A percentile compares a stretch with the other conserved stretches of the same genome.
These are phyloP conservation scores for Acanthosepion lycidas DNA, from an alignment of 2,888 invertebrate genomes.

Conservation along the genomic window DNA sequence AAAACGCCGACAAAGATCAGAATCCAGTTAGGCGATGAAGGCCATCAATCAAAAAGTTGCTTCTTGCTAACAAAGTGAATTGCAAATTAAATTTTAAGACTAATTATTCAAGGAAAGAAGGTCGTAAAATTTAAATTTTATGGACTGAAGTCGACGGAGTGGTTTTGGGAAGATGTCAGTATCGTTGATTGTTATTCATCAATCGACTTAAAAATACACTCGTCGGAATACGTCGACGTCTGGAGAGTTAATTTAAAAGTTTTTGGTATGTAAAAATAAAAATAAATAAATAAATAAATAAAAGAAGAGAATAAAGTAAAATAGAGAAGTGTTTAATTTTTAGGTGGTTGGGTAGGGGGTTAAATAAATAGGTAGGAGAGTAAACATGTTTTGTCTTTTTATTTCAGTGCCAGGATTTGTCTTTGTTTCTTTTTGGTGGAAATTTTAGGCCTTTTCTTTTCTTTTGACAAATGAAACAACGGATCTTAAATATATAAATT, in stretches of 20 bases:
- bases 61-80: not conserved
- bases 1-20: not conserved
- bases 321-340: not conserved
- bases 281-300: not conserved
- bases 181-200: not conserved
- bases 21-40: not conserved
- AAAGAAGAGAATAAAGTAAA: not conserved
- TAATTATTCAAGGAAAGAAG: not conserved
- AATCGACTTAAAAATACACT: not conserved
- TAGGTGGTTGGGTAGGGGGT: not conserved
- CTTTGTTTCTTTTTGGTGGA: not conserved
- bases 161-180: not conserved
- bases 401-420: not conserved
- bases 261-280: not conserved
- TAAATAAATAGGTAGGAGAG: not conserved
- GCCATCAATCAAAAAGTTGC: not conserved
- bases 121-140: not conserved
- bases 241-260: constrained; percentile 33
- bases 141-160: not conserved
- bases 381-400: not conserved
- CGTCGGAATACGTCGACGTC: not conserved
- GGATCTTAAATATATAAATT: constrained; percentile 22
- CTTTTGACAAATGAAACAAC: not conserved
- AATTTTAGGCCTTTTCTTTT: not conserved
- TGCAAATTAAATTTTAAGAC: constrained; percentile 18